Evolutionary conservation across 1,140 invertebrate species (phyloP).

Genomic region (Cardiocondyla obscurior): DNA sequence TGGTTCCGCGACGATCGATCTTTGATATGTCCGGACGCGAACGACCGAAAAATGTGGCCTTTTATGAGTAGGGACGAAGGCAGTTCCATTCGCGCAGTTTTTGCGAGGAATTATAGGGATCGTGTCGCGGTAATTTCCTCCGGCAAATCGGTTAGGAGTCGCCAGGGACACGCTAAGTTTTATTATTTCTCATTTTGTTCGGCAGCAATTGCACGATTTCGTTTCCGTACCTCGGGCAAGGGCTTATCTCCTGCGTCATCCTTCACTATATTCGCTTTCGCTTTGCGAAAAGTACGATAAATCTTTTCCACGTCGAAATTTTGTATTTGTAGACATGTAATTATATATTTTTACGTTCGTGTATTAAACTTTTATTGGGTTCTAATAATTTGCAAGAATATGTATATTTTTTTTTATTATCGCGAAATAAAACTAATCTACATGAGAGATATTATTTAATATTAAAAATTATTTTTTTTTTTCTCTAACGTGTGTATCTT

Average conservation of each 20-base stretch:
- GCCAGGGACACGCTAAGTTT: slow-evolving; percentile 25
- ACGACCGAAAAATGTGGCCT: slow-evolving; percentile 19
- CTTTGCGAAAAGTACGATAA: not conserved
- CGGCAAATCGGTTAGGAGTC: slow-evolving; percentile 34
- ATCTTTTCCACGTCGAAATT: not conserved
- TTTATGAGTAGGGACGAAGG: not conserved
- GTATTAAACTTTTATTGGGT: not conserved
- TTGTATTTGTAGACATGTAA: not conserved
- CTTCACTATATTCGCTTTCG: not conserved
- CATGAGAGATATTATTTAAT: not conserved
- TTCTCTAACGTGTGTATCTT: not conserved
- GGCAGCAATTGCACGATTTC: slow-evolving; percentile 39
- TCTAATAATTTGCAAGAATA: not conserved
- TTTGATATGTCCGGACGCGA: slow-evolving; percentile 31
- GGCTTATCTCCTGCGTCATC: not conserved
- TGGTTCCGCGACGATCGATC: slow-evolving; percentile 63
- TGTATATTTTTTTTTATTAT: too few species aligned
- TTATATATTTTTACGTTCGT: not conserved
- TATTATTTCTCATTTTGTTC: slow-evolving; percentile 36
- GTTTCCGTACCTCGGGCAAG: slow-evolving; percentile 20
- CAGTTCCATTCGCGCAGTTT: not conserved
- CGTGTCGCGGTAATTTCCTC: slow-evolving; percentile 34
- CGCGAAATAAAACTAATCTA: not conserved
- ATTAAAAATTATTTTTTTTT: not conserved
- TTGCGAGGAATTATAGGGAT: slow-evolving; percentile 41